phyloP scores from a whole-genome alignment of 2,113 vertebrate species.

The Microcebus lehilahytsara region DNA sequence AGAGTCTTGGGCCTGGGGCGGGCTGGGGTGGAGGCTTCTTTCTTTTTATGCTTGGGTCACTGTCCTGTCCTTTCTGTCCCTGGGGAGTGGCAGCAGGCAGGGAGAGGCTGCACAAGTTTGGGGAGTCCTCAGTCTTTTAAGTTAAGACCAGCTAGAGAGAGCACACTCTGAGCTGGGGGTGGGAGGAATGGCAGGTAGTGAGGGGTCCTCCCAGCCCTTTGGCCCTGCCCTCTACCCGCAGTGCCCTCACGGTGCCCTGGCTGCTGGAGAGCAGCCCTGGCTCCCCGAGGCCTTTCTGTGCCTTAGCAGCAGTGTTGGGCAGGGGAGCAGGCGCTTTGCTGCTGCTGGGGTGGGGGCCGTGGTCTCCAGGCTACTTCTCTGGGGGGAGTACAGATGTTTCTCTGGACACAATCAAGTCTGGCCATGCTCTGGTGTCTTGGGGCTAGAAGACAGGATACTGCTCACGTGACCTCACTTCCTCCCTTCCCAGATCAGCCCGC shows the following conservation, averaged over 20 bases:
- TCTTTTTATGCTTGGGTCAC: background rate
- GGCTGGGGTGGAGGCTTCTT: no score
- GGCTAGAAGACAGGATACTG: background rate
- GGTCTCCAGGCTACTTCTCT: background rate
- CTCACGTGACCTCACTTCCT: background rate
- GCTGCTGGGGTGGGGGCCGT: background rate
- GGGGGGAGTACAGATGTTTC: background rate
- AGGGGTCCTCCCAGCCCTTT: background rate
- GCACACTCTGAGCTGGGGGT: background rate
- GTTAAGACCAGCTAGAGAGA: background rate
- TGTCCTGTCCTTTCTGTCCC: background rate
- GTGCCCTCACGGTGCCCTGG: rapidly evolving
- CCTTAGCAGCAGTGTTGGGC: background rate
- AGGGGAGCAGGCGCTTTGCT: background rate
- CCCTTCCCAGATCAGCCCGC: background rate
- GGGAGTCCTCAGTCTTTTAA: background rate
- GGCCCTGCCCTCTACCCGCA: background rate
- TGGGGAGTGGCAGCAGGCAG: background rate
- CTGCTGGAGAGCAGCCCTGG: background rate
- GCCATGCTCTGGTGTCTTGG: background rate
- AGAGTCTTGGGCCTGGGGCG: background rate
- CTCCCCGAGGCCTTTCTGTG: background rate
- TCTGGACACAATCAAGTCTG: background rate
- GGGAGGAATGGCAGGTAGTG: background rate
- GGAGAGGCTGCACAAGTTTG: background rate